These are phyloP conservation scores for Orthonyx spaldingii DNA, from an alignment of 2,113 vertebrate genomes.

Conservation along the genomic window DNA sequence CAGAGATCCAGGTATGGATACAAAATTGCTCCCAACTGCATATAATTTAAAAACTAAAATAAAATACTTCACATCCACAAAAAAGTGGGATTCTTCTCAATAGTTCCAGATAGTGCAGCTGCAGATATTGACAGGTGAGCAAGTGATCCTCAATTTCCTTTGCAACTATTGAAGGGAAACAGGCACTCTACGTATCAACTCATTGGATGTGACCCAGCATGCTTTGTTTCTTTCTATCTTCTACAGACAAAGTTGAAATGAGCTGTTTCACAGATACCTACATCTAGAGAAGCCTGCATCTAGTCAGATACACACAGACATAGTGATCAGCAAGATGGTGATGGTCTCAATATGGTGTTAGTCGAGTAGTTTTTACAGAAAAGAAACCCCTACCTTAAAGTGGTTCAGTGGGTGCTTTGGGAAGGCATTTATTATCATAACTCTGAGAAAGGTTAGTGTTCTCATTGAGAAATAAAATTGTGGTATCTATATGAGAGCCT, in stretches of 20 bases:
- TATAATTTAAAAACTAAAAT: neutral
- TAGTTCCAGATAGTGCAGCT: neutral
- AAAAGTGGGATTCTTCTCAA: neutral
- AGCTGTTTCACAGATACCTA: neutral
- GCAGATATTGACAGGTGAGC: neutral
- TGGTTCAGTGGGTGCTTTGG: neutral
- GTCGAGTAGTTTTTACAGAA: neutral
- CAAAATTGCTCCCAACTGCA: neutral
- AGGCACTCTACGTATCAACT: neutral
- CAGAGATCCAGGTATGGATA: neutral
- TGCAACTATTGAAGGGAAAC: neutral
- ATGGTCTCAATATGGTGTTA: neutral
- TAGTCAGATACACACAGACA: neutral
- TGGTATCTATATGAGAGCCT: neutral
- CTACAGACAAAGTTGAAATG: neutral
- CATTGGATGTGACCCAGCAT: neutral
- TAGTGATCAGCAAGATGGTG: neutral
- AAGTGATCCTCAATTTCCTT: neutral
- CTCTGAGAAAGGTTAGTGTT: neutral
- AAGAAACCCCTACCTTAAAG: neutral
- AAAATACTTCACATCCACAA: neutral
- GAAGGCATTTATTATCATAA: neutral
- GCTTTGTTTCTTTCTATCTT: neutral
- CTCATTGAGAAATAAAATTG: neutral
- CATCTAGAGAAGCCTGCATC: neutral